These are phyloP conservation scores for Drosophila glabriapex DNA, from an alignment of 2,888 invertebrate species.

Conservation along the genomic window DNA sequence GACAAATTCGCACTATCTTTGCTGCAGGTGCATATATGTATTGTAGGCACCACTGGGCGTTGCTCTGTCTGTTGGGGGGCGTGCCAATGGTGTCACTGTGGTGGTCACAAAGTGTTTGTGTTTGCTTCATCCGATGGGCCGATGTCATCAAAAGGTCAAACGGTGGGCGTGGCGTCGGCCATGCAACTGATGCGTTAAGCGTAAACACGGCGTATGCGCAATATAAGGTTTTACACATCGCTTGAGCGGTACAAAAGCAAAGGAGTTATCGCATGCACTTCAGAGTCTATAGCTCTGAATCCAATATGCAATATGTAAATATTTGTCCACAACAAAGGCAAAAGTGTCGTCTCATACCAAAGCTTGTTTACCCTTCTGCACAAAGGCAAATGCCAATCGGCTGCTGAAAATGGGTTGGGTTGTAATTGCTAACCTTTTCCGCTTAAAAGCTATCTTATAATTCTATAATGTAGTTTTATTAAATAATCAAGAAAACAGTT, in stretches of 20 bases:
- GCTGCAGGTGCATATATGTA: constrained; percentile 30
- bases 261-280: neutral
- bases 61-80: constrained; percentile 27
- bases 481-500: too few relatives aligned
- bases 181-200: constrained; percentile 44
- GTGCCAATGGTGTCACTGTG: constrained; percentile 22
- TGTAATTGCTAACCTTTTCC: neutral
- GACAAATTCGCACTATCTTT: constrained; percentile 32
- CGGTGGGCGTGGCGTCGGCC: constrained; percentile 40
- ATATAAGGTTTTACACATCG: constrained; percentile 24
- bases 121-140: constrained; percentile 28
- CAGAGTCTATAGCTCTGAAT: constrained; percentile 9
- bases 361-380: neutral
- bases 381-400: neutral
- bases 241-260: constrained; percentile 4
- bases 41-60: constrained; percentile 8
- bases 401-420: neutral
- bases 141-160: constrained; percentile 38
- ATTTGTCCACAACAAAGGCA: constrained; percentile 38
- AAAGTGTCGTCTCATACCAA: neutral
- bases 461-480: neutral
- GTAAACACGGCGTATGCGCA: constrained; percentile 49
- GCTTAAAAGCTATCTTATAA: neutral
- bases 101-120: constrained; percentile 46
- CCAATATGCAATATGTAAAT: constrained; percentile 45